Conservation (phyloP, 2,888 invertebrate species). For the Zootermopsis nevadensis region DNA sequence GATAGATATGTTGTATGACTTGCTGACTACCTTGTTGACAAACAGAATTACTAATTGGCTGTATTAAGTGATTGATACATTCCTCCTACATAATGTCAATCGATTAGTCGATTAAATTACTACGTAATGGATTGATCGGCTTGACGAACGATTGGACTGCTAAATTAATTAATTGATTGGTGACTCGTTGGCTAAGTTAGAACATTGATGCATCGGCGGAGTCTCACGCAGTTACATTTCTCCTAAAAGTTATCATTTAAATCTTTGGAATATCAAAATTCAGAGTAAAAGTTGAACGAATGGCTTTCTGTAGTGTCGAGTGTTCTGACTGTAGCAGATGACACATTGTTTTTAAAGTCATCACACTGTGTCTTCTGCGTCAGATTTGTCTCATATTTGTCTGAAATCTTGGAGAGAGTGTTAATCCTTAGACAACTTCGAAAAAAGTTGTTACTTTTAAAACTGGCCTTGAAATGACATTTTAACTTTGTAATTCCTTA, state of each 20-base stretch:
- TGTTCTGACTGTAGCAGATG: no score
- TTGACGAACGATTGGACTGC: neutral
- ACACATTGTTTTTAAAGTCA: no score
- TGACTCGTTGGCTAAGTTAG: neutral
- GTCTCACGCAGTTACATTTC: no score
- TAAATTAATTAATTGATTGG: neutral
- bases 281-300: no score
- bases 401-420: no score
- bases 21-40: neutral
- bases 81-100: neutral
- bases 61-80: slow-evolving; percentile 1
- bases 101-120: neutral
- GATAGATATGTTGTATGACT: neutral
- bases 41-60: neutral
- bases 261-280: no score
- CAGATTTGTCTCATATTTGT: no score
- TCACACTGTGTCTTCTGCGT: no score
- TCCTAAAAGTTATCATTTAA: no score
- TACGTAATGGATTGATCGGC: neutral
- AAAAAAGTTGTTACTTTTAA: no score
- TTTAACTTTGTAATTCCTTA: neutral
- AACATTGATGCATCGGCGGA: neutral
- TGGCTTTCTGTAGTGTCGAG: no score
- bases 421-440: no score
- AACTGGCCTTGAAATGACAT: neutral